Conservation (phyloP, 1,140 invertebrate species). For the Mya arenaria region DNA sequence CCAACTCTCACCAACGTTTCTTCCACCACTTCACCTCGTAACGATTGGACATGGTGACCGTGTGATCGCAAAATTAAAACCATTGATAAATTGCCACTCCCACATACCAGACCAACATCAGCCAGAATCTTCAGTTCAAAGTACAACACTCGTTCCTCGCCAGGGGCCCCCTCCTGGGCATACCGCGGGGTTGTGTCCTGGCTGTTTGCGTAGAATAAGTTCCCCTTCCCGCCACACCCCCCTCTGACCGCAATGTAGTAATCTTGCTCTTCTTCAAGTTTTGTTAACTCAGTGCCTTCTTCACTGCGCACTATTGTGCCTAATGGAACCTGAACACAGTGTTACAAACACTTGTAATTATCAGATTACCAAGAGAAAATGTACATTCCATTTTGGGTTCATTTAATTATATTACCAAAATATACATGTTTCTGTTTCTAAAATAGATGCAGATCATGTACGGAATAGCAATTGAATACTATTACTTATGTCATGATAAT, state of each 20-base stretch:
- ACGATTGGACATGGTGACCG: too few relatives aligned
- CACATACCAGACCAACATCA: constrained; percentile 93
- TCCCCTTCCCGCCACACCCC: constrained; percentile 97
- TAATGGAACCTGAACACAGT: constrained; percentile 88
- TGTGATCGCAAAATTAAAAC: too few relatives aligned
- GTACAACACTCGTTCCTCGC: constrained; percentile 86
- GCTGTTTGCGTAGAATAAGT: constrained; percentile 93
- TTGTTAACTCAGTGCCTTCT: constrained; percentile 86
- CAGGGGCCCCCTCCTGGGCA: constrained; percentile 93
- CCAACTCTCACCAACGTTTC: too few relatives aligned
- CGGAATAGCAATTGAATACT: too few relatives aligned
- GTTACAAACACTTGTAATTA: not conserved
- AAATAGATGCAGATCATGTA: too few relatives aligned
- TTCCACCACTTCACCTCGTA: too few relatives aligned
- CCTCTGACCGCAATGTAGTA: constrained; percentile 97
- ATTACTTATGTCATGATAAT: too few relatives aligned
- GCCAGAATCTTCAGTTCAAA: constrained; percentile 97
- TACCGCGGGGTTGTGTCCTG: constrained; percentile 91
- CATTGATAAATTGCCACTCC: too few relatives aligned
- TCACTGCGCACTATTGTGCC: constrained; percentile 90
- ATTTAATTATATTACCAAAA: too few relatives aligned
- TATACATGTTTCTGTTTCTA: too few relatives aligned
- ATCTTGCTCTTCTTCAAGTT: constrained; percentile 86
- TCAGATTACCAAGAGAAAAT: not conserved
- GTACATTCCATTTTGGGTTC: too few relatives aligned